Conservation (phyloP, 2,888 invertebrate species). For the Leptura quadrifasciata region DNA sequence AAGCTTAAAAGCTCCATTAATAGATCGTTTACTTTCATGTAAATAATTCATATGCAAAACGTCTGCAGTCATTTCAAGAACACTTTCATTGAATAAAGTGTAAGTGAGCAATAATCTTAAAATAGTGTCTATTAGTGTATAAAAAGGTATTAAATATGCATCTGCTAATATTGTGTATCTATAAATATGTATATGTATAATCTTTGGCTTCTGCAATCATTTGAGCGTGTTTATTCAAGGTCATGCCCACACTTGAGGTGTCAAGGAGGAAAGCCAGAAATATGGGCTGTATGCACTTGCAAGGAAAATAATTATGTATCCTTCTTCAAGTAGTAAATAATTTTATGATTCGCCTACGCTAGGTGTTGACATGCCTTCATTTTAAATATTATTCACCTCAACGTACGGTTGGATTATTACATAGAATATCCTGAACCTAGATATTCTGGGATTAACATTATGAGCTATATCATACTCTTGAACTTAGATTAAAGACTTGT, state of each 20-base stretch:
- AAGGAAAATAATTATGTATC: no score
- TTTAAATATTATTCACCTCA: background rate
- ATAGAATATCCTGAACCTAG: background rate
- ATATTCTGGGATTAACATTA: background rate
- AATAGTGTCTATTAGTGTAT: background rate
- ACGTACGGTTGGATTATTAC: background rate
- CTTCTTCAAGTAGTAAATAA: no score
- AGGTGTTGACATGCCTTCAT: background rate
- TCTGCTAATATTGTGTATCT: background rate
- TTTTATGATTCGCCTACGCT: background rate
- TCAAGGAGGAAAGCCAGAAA: background rate
- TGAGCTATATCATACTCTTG: background rate
- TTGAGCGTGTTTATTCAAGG: background rate
- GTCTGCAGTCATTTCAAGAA: background rate
- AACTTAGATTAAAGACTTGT: slow-evolving; percentile 2
- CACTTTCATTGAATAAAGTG: background rate
- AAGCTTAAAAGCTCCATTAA: background rate
- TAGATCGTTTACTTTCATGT: background rate
- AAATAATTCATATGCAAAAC: background rate
- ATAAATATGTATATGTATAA: no score
- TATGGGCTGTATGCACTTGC: no score
- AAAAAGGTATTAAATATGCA: background rate
- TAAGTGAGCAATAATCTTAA: background rate
- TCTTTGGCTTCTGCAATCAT: no score
- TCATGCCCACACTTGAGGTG: background rate